Percentiles rank a stretch among this genome's conserved stretches.
Evolutionary conservation across 2,113 vertebrate genomes (phyloP).

Genomic region (Recurvirostra avosetta): DNA sequence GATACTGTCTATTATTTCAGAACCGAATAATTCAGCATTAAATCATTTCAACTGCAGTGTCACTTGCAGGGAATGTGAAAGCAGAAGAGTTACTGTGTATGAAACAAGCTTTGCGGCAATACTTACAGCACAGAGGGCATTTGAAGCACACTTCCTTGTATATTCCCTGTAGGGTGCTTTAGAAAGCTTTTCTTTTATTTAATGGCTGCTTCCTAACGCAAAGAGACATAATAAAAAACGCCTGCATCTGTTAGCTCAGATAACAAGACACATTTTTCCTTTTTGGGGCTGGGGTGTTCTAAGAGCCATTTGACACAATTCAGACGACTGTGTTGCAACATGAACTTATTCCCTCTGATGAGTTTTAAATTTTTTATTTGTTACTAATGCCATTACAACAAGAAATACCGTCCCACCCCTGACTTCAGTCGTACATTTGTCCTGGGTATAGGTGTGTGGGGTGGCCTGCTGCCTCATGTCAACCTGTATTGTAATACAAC

Average conservation of each 20-base stretch:
- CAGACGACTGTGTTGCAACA: background rate
- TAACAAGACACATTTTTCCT: background rate
- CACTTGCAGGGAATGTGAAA: background rate
- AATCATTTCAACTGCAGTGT: slow-evolving; percentile 26
- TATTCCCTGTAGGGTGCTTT: slow-evolving; percentile 38
- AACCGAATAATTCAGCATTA: background rate
- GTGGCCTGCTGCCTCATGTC: background rate
- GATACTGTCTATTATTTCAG: slow-evolving; percentile 9
- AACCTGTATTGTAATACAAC: background rate
- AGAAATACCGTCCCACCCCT: background rate
- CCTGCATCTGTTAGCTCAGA: slow-evolving; percentile 26
- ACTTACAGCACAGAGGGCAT: background rate
- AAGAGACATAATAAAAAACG: slow-evolving; percentile 47
- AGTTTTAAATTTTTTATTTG: background rate
- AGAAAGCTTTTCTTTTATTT: slow-evolving; percentile 51
- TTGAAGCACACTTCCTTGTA: background rate
- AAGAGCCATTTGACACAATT: background rate
- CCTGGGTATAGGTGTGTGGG: background rate
- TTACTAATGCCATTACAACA: background rate
- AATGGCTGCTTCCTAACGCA: slow-evolving; percentile 54
- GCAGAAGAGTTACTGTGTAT: background rate
- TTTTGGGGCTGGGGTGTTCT: background rate
- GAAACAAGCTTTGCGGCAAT: background rate
- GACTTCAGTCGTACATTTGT: background rate
- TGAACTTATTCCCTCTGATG: background rate